A percentile compares a stretch with the other conserved stretches of the same genome.
These are phyloP conservation scores for Drosophila pullipes DNA, from an alignment of 2,888 invertebrate species.

Conservation along the genomic window DNA sequence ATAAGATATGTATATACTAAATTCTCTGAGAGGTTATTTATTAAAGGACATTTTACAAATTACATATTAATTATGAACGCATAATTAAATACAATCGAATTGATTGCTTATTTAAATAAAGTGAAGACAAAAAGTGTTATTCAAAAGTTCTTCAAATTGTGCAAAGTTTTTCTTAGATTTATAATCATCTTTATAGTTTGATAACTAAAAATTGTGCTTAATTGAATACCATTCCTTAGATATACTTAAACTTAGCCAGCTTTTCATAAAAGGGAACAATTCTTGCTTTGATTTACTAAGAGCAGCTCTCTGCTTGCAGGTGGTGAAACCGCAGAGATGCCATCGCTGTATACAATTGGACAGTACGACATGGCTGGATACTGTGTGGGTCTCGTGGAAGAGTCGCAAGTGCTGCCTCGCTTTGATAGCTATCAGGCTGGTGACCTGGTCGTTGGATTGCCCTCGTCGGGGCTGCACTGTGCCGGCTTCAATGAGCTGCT, in stretches of 20 bases:
- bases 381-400: conserved; percentile 96
- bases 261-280: background rate
- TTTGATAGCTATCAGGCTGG: conserved; percentile 89
- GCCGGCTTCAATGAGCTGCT: conserved; percentile 97
- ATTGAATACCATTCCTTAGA: background rate
- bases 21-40: background rate
- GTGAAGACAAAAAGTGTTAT: background rate
- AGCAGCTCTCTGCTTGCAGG: conserved; percentile 74
- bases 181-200: background rate
- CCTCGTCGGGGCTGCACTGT: conserved; percentile 96
- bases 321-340: conserved; percentile 99
- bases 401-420: conserved; percentile 89
- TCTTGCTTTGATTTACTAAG: background rate
- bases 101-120: background rate
- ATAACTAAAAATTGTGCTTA: background rate
- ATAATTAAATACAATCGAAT: background rate
- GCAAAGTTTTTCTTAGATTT: background rate
- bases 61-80: background rate
- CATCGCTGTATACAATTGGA: conserved; percentile 93
- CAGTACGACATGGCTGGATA: conserved; percentile 99
- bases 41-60: background rate
- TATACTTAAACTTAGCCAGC: background rate
- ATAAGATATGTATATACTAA: background rate
- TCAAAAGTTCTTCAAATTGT: background rate
- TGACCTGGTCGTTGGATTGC: conserved; percentile 93